Evolutionary conservation across 37 sponge, comb jelly and placozoan genomes (phyloP).

Genomic region (Haliclona indistincta): DNA sequence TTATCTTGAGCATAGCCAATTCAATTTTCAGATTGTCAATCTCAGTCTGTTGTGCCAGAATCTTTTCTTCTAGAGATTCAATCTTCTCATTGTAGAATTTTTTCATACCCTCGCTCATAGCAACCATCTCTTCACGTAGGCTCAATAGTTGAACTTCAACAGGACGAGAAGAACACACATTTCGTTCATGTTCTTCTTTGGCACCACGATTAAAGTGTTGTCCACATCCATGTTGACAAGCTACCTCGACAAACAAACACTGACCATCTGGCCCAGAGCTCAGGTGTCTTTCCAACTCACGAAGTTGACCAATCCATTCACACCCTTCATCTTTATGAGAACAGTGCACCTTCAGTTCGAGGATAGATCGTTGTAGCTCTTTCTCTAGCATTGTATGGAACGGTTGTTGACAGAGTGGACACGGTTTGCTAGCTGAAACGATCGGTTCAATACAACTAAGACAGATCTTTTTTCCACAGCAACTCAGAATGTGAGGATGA

Average conservation of each 20-base stretch:
- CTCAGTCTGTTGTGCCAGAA: not conserved
- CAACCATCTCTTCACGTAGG: not conserved
- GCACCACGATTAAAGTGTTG: not conserved
- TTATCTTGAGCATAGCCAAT: not conserved
- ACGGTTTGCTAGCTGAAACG: not conserved
- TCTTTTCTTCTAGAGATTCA: no score
- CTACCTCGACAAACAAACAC: not conserved
- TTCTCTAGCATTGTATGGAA: not conserved
- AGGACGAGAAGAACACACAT: not conserved
- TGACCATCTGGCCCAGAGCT: not conserved
- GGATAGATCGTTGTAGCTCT: not conserved
- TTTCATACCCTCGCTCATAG: not conserved
- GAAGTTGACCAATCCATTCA: not conserved
- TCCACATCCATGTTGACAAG: not conserved
- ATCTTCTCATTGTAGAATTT: no score
- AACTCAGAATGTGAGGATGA: not conserved
- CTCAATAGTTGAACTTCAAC: not conserved
- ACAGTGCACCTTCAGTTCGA: not conserved
- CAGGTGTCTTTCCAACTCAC: not conserved
- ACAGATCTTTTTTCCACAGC: conserved; percentile 4
- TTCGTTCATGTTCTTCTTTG: not conserved
- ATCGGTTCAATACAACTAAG: not conserved
- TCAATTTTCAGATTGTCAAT: not conserved
- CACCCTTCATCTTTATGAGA: not conserved
- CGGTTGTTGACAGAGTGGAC: not conserved